Conservation (phyloP, 2,888 invertebrate species). For the Marronus borbonicus region DNA sequence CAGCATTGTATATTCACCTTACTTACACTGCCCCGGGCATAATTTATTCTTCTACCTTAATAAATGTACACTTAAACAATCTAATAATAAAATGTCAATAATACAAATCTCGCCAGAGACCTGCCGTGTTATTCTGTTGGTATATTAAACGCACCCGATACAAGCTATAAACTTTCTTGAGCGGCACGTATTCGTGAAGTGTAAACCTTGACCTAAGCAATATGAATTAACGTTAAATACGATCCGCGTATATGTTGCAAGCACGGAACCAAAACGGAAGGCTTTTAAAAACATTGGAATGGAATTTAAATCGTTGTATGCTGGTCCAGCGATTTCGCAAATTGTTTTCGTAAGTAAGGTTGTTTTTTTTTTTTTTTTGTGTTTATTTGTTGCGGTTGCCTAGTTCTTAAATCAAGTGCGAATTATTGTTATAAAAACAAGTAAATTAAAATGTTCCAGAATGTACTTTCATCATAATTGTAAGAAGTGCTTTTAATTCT, state of each 20-base stretch:
- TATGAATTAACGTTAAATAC: slow-evolving; percentile 28
- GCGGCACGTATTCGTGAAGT: slow-evolving; percentile 39
- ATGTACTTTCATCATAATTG: no score
- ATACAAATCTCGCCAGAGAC: neutral
- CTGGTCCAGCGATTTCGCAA: slow-evolving; percentile 10
- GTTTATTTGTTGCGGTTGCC: neutral
- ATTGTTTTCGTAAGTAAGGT: slow-evolving; percentile 7
- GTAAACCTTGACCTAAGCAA: slow-evolving; percentile 43
- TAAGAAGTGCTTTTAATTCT: no score
- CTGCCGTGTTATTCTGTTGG: neutral
- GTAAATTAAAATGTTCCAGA: neutral
- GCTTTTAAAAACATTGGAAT: slow-evolving; percentile 33
- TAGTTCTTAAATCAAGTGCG: neutral
- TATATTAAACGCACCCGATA: slow-evolving; percentile 6
- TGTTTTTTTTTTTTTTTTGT: slow-evolving; percentile 7
- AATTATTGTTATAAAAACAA: neutral
- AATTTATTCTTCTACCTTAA: slow-evolving; percentile 26
- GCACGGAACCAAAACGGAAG: slow-evolving; percentile 11
- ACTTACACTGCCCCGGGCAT: slow-evolving; percentile 12
- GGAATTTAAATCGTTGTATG: slow-evolving; percentile 26
- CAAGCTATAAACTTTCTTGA: slow-evolving; percentile 36
- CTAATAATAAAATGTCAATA: slow-evolving; percentile 28
- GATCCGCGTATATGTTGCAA: slow-evolving; percentile 30
- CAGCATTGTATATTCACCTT: neutral
- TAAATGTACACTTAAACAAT: slow-evolving; percentile 4